Conservation (phyloP, 2,113 vertebrate species). For the Daphoenositta chrysoptera region DNA sequence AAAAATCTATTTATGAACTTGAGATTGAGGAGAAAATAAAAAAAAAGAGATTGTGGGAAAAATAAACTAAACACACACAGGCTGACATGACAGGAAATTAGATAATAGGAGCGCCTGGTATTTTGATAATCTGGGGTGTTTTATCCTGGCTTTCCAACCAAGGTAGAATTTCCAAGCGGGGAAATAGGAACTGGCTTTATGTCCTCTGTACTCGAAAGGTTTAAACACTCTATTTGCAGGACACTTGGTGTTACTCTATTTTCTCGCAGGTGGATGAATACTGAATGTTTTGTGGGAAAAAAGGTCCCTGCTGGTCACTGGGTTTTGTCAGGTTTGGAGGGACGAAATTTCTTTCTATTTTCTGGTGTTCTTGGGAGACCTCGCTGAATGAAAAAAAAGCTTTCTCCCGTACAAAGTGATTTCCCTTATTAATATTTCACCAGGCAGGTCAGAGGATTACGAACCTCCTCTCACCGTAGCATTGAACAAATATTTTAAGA, state of each 20-base stretch:
- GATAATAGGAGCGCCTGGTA: not conserved
- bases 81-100: not conserved
- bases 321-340: not conserved
- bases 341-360: not conserved
- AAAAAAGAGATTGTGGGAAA: not conserved
- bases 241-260: not conserved
- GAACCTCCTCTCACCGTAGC: not conserved
- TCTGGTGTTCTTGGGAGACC: not conserved
- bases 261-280: not conserved
- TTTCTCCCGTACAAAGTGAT: not conserved
- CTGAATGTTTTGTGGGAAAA: not conserved
- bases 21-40: not conserved
- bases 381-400: not conserved
- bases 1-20: not conserved
- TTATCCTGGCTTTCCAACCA: not conserved
- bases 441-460: not conserved
- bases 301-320: not conserved
- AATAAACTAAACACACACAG: not conserved
- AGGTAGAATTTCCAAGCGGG: not conserved
- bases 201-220: not conserved
- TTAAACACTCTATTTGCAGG: not conserved
- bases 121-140: not conserved
- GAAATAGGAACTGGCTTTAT: not conserved
- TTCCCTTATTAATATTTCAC: conserved; percentile 46
- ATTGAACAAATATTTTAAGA: conserved; percentile 27